These are phyloP conservation scores for Lagodon rhomboides DNA, from an alignment of 2,797 vertebrate genomes.

Conservation along the genomic window DNA sequence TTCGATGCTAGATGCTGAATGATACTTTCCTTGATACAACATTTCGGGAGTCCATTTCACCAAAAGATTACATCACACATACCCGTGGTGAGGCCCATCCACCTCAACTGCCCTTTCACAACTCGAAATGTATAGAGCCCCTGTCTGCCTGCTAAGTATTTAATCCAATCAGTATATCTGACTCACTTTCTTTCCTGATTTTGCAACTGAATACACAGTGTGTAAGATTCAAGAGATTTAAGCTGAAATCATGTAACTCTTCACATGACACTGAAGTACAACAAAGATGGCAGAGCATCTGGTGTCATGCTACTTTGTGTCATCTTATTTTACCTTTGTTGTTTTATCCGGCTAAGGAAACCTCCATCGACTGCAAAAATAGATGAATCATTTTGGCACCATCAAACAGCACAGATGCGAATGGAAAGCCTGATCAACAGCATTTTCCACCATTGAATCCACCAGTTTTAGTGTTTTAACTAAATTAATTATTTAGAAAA, in stretches of 20 bases:
- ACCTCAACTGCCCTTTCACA: background rate
- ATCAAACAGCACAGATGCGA: background rate
- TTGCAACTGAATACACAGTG: conserved; percentile 2
- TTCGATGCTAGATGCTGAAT: no score
- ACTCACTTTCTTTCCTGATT: background rate
- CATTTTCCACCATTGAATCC: background rate
- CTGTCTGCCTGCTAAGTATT: background rate
- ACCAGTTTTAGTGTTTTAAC: background rate
- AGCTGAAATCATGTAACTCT: conserved; percentile 1
- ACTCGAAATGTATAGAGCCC: background rate
- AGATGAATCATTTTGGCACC: background rate
- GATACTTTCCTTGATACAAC: no score
- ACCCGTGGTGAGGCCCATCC: no score
- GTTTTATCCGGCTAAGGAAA: background rate
- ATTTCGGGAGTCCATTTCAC: no score
- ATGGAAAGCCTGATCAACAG: background rate
- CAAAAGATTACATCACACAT: no score
- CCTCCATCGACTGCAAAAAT: background rate
- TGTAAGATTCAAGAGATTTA: conserved; percentile 1
- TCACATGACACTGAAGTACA: background rate
- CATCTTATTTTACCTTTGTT: conserved; percentile 4
- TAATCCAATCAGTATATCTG: background rate
- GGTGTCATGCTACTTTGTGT: background rate
- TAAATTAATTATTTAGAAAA: background rate
- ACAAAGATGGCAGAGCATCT: background rate